phyloP scores from a whole-genome alignment of 2,113 vertebrate species.

The Ceyx margarethae region DNA sequence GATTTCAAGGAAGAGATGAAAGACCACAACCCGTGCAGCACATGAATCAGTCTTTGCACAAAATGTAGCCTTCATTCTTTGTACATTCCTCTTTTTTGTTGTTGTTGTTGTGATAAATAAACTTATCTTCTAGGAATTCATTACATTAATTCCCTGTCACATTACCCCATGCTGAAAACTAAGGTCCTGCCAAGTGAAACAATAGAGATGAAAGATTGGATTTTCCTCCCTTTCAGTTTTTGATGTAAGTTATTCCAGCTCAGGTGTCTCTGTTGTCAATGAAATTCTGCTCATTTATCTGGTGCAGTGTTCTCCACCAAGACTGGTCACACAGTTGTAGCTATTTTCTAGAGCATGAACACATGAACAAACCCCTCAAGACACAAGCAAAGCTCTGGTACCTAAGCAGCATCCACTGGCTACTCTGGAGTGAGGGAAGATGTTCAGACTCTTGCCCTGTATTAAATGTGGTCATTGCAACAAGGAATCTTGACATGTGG shows the following conservation, averaged over 20 bases:
- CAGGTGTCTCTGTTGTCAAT: not conserved
- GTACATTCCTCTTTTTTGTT: not conserved
- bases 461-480: not conserved
- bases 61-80: not conserved
- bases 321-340: not conserved
- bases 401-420: not conserved
- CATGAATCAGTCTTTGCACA: not conserved
- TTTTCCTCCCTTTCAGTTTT: not conserved
- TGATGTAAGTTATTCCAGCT: not conserved
- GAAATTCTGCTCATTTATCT: not conserved
- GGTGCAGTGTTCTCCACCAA: not conserved
- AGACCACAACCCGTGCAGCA: not conserved
- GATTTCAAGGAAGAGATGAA: not conserved
- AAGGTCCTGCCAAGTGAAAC: conserved; percentile 15
- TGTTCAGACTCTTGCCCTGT: not conserved
- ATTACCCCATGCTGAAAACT: not conserved
- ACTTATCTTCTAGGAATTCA: conserved; percentile 33
- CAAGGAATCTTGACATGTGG: fast-evolving
- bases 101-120: conserved; percentile 22
- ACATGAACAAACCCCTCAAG: not conserved
- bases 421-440: not conserved
- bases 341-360: not conserved
- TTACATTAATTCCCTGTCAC: conserved; percentile 39
- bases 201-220: conserved; percentile 1
- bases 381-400: not conserved